These are phyloP conservation scores for Mellivora capensis DNA, from an alignment of 2,113 vertebrate species.

Conservation along the genomic window DNA sequence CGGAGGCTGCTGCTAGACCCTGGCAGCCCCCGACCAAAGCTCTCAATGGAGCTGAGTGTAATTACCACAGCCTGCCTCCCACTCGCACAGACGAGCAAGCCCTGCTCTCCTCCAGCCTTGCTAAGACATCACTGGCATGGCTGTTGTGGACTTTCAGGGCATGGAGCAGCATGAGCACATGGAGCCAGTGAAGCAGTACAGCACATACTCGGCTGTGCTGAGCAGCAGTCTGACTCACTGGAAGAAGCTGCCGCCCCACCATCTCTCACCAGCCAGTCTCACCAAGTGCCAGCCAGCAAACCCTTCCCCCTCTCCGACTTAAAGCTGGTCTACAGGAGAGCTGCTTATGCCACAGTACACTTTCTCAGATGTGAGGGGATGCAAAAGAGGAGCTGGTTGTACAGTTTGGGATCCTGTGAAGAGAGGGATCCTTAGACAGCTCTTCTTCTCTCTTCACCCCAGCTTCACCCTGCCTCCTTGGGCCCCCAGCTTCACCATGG, in stretches of 20 bases:
- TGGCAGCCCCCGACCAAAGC: slow-evolving; percentile 89
- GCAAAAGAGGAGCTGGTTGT: slow-evolving; percentile 97
- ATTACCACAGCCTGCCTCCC: slow-evolving; percentile 85
- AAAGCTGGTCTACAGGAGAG: slow-evolving; percentile 95
- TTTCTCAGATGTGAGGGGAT: slow-evolving; percentile 96
- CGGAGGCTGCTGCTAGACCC: slow-evolving; percentile 89
- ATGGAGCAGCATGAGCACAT: slow-evolving; percentile 99
- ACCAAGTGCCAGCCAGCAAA: slow-evolving; percentile 95
- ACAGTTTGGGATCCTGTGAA: slow-evolving; percentile 96
- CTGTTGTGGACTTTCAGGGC: slow-evolving; percentile 94
- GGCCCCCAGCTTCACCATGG: slow-evolving; percentile 56
- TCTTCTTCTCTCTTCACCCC: slow-evolving; percentile 57
- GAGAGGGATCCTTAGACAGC: slow-evolving; percentile 55
- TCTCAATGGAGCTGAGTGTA: slow-evolving; percentile 89
- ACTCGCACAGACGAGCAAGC: slow-evolving; percentile 93
- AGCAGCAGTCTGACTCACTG: slow-evolving; percentile 89
- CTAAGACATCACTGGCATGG: slow-evolving; percentile 96
- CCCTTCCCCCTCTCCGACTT: slow-evolving; percentile 91
- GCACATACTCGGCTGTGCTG: slow-evolving; percentile 90
- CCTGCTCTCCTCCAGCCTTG: slow-evolving; percentile 92
- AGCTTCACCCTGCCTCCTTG: slow-evolving; percentile 52
- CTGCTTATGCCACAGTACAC: slow-evolving; percentile 95
- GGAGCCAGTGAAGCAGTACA: slow-evolving; percentile 95
- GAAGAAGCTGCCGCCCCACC: slow-evolving; percentile 92
- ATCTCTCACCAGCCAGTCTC: slow-evolving; percentile 92